Base-by-base conservation (phyloP, 2,888 invertebrate genomes). In the Leptinotarsa haldemani region DNA sequence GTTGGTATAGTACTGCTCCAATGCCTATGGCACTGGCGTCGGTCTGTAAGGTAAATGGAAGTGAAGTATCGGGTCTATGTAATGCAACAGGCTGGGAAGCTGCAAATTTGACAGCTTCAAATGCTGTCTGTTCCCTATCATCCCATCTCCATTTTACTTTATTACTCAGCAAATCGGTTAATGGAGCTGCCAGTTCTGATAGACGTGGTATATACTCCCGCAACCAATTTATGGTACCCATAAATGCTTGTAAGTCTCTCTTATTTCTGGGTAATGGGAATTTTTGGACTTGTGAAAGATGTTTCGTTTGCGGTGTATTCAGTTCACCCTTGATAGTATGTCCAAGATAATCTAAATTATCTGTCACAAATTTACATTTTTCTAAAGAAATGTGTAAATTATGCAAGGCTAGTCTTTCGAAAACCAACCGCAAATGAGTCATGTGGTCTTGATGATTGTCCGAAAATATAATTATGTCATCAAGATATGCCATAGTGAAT, bases 381-480 rank as follows among this genome's bases (percentile, higher is more conserved):
- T 50, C 50, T 20, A 25, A 16, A 25, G 48, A 67, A 47, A 65
- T 40, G n/a, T 5, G 13, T 3, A 71, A 40, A 46, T 71, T 66
- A 16, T 66, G 66, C 12, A 66, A 15, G 4, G 22, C 46, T n/a
- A 71, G 63, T 18, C 66, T 12, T 61, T 71, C 56, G 52, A 65
- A 46, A 66, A 16, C 18, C 3, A 72, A 47, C 1, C 22, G 20
- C 47, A 72, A 40, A 20, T 69, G 64, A 46, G 20, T 53, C 5
- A 22, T 16, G 25, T 72, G 65, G 5, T 64, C 68, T n/a, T 46
- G 13, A 48, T 40, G 20, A 53, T 53, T 56, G 12, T n/a, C 46
- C 1, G 64, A 65, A 61, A 64, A 74, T 12, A 74, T 67, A n/a
- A 74, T 70, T 25, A 74, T 70, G 18, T 71, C 63, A 64, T 72